A percentile compares a stretch with the other conserved stretches of the same genome.
Evolutionary conservation across 2,797 vertebrate genomes (phyloP).

Genomic region (Mormyrops attenuatus): DNA sequence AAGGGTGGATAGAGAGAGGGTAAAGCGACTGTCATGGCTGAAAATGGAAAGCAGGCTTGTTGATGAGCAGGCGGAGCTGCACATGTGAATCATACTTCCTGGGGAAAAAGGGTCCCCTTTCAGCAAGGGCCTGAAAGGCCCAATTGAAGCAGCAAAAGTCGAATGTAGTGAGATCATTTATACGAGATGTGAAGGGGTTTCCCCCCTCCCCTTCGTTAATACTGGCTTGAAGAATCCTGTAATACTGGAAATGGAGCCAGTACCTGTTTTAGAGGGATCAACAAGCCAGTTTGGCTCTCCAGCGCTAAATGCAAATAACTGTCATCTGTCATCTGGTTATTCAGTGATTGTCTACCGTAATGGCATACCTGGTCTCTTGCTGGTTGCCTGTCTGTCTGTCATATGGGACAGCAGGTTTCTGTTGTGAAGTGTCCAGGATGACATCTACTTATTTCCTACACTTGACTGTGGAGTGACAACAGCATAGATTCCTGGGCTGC

Average conservation of each 20-base stretch:
- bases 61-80: background rate
- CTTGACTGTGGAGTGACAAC: background rate
- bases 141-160: background rate
- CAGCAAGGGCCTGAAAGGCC: background rate
- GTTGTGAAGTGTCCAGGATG: background rate
- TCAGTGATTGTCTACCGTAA: background rate
- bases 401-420: background rate
- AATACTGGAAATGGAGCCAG: background rate
- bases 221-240: background rate
- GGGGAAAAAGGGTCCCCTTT: background rate
- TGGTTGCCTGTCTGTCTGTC: background rate
- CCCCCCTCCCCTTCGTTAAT: background rate
- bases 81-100: background rate
- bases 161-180: background rate
- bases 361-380: background rate
- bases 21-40: background rate
- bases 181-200: background rate
- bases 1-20: background rate
- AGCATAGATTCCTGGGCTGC: background rate
- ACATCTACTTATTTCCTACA: background rate
- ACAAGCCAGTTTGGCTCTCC: background rate
- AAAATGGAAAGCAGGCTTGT: background rate
- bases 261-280: background rate
- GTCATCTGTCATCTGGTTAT: background rate
- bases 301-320: background rate